Percentiles rank a stretch among this genome's conserved stretches.
Evolutionary conservation across 1,140 invertebrate genomes (phyloP).

Genomic region (Calephelis virginiensis): DNA sequence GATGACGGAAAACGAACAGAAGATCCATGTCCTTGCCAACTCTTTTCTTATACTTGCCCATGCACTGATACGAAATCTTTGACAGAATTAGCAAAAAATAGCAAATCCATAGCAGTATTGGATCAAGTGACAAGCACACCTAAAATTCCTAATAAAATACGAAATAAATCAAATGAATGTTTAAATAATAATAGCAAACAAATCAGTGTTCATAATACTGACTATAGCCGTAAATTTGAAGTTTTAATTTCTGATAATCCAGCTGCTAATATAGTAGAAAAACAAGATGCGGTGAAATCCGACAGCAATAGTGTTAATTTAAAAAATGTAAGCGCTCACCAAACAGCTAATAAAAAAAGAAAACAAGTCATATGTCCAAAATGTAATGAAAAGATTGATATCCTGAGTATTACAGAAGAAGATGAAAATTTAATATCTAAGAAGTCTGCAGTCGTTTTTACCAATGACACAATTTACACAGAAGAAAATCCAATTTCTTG

Average conservation of each 20-base stretch:
- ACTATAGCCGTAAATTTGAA: slow-evolving; percentile 29
- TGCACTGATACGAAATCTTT: slow-evolving; percentile 54
- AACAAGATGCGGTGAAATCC: slow-evolving; percentile 24
- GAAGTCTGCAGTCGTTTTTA: slow-evolving; percentile 29
- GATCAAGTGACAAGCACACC: slow-evolving; percentile 48
- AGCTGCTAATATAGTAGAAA: slow-evolving; percentile 21
- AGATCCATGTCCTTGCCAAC: slow-evolving; percentile 59
- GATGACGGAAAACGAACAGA: slow-evolving; percentile 43
- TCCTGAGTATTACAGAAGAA: slow-evolving; percentile 48
- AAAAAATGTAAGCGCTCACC: slow-evolving; percentile 29
- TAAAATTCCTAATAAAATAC: slow-evolving; percentile 31
- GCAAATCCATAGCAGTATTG: slow-evolving; percentile 40
- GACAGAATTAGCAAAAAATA: slow-evolving; percentile 47
- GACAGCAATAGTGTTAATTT: slow-evolving; percentile 5
- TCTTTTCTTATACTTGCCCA: slow-evolving; percentile 60
- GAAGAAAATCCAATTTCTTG: slow-evolving; percentile 25
- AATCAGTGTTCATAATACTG: slow-evolving; percentile 31
- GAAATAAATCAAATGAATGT: slow-evolving; percentile 29
- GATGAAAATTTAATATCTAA: slow-evolving; percentile 42
- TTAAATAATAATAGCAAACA: slow-evolving; percentile 36
- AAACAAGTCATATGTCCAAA: slow-evolving; percentile 52
- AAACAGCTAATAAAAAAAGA: slow-evolving; percentile 37
- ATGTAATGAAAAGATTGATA: slow-evolving; percentile 54
- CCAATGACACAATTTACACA: slow-evolving; percentile 30
- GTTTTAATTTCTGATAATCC: slow-evolving; percentile 28